Evolutionary conservation across 2,797 vertebrate species (phyloP), one percentile per base, ranked within the genome.

Genomic region (Sebastes kiyomatsui): DNA sequence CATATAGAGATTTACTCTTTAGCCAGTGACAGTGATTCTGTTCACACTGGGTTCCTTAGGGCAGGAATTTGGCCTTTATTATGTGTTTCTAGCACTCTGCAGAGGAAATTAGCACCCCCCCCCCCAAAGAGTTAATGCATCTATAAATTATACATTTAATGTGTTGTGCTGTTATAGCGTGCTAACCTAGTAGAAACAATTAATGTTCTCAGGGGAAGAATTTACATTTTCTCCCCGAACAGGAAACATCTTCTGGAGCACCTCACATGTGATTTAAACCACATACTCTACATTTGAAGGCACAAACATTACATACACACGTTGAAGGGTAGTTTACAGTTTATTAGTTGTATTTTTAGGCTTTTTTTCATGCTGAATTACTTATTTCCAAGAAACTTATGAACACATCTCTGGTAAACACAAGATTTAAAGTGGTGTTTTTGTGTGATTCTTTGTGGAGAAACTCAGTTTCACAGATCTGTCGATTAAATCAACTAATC

Each of bases 151-250:
- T 46, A 33, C 22, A 38, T 67, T 66, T 20, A 25, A 46, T 25
- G 16, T 60, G 25, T 25, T 42, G 18, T 73, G 12, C 25, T 28
- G 35, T 28, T 55, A 30, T 55, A 33, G 28, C 30, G 52, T 71
- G 22, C 20, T 52, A 78, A 76, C 59, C 11, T 9, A 56, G 38
- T 33, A 77, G 27, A 79, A 81, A 74, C 11, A 68, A 61, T 72
- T 7, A 22, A 35, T 30, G 27, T 32, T 4, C 49, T 65, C 5
- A 20, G 46, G 16, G 33, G 65, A 52, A 22, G 38, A 72, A 30
- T 59, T 20, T 42, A 62, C 52, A 74, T 70, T 32, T 56, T 55
- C 56, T 68, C 18, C n/a, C 20, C 1, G 22, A 33, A 55, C 28
- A 67, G 18, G 42, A 67, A 76, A 14, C 14, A 42, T 64, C 49